Percentiles rank a stretch among this genome's conserved stretches.
Evolutionary conservation across 2,113 vertebrate species (phyloP).

Genomic region (Oophaga pumilio): DNA sequence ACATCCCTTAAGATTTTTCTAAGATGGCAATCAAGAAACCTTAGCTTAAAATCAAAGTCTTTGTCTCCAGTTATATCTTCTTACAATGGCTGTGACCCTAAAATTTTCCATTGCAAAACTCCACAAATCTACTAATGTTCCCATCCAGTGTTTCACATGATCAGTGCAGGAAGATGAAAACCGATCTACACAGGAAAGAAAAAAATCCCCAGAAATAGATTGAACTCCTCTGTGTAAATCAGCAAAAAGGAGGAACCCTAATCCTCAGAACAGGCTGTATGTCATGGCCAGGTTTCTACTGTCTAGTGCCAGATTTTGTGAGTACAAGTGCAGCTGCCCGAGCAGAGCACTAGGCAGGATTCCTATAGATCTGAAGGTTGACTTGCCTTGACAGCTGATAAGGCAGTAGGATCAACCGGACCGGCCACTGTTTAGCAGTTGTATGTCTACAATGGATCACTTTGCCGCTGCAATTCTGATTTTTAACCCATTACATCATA

Average conservation of each 20-base stretch:
- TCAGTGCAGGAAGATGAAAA: not conserved
- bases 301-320: not conserved
- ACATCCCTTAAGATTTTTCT: not conserved
- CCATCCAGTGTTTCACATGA: not conserved
- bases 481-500: not conserved
- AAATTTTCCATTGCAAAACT: not conserved
- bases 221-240: conserved; percentile 38
- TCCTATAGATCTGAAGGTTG: conserved; percentile 5
- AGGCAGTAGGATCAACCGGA: not conserved
- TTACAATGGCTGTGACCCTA: not conserved
- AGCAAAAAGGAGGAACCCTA: conserved; percentile 17
- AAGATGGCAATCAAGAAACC: not conserved
- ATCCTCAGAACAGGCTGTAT: conserved; percentile 29
- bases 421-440: not conserved
- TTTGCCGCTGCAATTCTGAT: not conserved
- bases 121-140: not conserved
- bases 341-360: not conserved
- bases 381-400: conserved; percentile 22
- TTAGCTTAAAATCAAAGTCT: not conserved
- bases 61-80: not conserved
- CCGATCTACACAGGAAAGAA: not conserved
- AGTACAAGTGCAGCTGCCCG: not conserved
- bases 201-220: conserved; percentile 7
- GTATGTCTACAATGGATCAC: not conserved
- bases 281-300: conserved; percentile 13